phyloP scores from a whole-genome alignment of 2,888 invertebrate genomes.

The Neoaliturus tenellus region DNA sequence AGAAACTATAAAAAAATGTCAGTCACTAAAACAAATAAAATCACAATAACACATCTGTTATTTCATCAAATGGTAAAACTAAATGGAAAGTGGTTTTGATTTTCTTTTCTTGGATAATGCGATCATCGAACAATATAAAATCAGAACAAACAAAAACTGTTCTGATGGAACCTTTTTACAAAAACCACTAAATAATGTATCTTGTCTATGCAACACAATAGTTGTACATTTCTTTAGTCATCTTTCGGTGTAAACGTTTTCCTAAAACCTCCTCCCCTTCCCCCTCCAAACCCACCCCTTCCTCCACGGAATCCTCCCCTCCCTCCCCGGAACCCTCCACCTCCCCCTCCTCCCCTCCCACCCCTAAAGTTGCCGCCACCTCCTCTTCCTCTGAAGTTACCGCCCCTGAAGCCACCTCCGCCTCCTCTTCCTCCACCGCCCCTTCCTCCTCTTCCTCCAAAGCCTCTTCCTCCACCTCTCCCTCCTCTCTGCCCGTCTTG shows the following conservation, averaged over 20 bases:
- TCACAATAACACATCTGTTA: too few species aligned
- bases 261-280: neutral
- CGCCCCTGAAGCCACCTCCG: neutral
- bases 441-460: neutral
- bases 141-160: too few species aligned
- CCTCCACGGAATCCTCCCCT: neutral
- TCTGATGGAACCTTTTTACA: too few species aligned
- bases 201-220: too few species aligned
- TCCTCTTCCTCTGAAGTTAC: neutral
- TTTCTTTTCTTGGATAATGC: too few species aligned
- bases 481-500: neutral
- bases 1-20: too few species aligned
- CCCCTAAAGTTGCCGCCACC: conserved; percentile 6
- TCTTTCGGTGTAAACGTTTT: neutral
- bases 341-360: neutral
- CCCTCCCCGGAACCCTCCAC: neutral
- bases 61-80: too few species aligned
- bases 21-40: too few species aligned
- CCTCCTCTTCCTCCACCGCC: conserved; percentile 5
- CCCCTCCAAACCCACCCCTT: neutral
- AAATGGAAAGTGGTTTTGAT: too few species aligned
- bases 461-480: neutral
- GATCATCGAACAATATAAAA: too few species aligned
- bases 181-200: too few species aligned
- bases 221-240: neutral